phyloP scores from a whole-genome alignment of 23 tunicate species.

The Diplosoma virens region DNA sequence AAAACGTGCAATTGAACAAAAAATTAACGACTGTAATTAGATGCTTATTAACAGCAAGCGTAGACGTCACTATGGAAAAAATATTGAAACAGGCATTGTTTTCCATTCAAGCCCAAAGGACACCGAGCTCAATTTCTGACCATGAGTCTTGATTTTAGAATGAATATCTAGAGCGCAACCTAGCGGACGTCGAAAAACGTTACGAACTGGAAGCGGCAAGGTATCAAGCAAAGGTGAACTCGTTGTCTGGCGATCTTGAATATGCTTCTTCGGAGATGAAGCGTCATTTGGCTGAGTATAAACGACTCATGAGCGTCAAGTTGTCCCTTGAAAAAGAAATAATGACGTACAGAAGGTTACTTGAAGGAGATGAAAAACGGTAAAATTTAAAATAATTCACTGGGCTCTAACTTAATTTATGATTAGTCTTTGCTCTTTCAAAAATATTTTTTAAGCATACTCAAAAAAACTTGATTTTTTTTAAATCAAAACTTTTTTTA shows the following conservation, averaged over 20 bases:
- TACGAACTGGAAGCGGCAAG: constrained; percentile 86
- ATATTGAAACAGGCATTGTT: too few relatives aligned
- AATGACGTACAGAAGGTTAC: constrained; percentile 74
- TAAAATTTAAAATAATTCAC: neutral
- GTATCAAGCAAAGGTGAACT: constrained; percentile 75
- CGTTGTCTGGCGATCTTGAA: constrained; percentile 68
- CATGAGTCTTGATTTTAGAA: too few relatives aligned
- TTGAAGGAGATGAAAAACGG: constrained; percentile 95
- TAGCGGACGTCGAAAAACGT: constrained; percentile 98
- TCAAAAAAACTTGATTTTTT: too few relatives aligned
- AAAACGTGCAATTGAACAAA: too few relatives aligned
- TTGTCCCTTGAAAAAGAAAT: constrained; percentile 96
- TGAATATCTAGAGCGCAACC: constrained; percentile 98
- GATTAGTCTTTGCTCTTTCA: too few relatives aligned
- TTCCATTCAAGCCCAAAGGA: too few relatives aligned
- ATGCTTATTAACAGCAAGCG: too few relatives aligned
- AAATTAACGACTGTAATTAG: too few relatives aligned
- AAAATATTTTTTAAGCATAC: too few relatives aligned
- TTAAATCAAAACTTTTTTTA: too few relatives aligned
- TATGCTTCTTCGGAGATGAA: constrained; percentile 82
- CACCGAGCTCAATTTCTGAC: too few relatives aligned
- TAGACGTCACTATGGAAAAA: too few relatives aligned
- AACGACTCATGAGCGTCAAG: constrained; percentile 93
- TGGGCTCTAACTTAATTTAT: neutral
- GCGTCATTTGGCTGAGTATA: constrained; percentile 96